Percentiles rank a stretch among this genome's conserved stretches.
Evolutionary conservation across 2,797 vertebrate genomes (phyloP).

Genomic region (Acomys russatus): DNA sequence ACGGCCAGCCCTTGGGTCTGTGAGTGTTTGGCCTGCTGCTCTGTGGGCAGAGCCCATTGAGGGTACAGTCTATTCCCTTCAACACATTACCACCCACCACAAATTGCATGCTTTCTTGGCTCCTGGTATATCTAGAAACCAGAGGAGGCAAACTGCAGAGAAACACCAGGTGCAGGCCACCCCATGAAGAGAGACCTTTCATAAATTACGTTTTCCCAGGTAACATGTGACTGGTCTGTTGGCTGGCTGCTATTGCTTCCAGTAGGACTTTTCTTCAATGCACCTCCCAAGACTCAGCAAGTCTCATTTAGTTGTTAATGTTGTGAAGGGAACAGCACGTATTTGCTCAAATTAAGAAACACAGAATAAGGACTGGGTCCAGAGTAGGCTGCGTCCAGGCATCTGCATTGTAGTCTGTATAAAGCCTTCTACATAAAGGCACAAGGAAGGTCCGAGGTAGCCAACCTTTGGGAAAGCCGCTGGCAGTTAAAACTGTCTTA

Average conservation of each 20-base stretch:
- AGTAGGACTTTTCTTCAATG: neutral
- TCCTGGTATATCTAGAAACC: constrained; percentile 42
- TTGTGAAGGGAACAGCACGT: neutral
- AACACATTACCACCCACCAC: neutral
- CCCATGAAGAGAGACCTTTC: neutral
- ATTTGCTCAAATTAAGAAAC: constrained; percentile 16
- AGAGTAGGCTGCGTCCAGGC: neutral
- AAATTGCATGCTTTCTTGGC: constrained; percentile 68
- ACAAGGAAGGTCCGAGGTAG: neutral
- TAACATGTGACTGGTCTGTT: constrained; percentile 15
- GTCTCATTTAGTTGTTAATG: neutral
- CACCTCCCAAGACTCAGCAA: neutral
- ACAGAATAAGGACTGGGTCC: neutral
- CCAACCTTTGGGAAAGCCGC: neutral
- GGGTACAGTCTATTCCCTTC: constrained; percentile 21
- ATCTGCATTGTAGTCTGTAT: neutral
- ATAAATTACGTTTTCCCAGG: constrained; percentile 50
- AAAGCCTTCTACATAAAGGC: neutral
- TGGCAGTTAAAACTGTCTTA: neutral
- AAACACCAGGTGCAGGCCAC: constrained; percentile 5
- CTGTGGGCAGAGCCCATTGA: neutral
- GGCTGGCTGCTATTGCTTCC: neutral
- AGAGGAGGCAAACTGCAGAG: constrained; percentile 40
- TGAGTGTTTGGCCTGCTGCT: neutral
- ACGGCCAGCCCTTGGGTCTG: neutral